phyloP scores from a whole-genome alignment of 2,888 invertebrate genomes.

The Toxonevra muliebris region DNA sequence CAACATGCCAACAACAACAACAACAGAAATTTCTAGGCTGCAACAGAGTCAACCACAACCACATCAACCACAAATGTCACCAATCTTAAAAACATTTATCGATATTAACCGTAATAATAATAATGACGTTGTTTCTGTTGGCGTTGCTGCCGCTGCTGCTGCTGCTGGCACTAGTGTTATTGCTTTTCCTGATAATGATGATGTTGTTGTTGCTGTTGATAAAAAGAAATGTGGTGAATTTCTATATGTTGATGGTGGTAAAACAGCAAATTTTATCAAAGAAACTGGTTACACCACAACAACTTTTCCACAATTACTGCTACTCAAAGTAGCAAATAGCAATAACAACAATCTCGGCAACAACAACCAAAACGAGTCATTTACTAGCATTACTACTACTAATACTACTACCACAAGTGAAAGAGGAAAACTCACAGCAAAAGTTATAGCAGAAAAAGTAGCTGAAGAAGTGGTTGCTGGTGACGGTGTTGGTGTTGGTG shows the following conservation, averaged over 20 bases:
- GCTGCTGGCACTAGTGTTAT: no score
- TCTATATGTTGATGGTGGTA: no score
- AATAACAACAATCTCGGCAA: constrained; percentile 1
- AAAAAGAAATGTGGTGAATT: no score
- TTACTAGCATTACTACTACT: constrained; percentile 11
- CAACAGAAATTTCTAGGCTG: constrained; percentile 33
- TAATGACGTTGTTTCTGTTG: neutral
- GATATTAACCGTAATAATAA: constrained; percentile 14
- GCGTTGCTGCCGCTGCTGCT: no score
- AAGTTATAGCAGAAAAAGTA: constrained; percentile 5
- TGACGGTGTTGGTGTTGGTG: neutral
- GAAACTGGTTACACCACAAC: constrained; percentile 14
- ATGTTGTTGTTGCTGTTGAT: no score
- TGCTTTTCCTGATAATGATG: no score
- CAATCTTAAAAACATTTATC: constrained; percentile 25
- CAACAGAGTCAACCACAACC: constrained; percentile 9
- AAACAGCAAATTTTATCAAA: neutral
- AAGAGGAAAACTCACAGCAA: constrained; percentile 34
- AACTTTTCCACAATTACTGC: constrained; percentile 33
- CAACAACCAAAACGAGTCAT: constrained; percentile 3
- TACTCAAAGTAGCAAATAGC: constrained; percentile 25
- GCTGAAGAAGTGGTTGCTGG: no score
- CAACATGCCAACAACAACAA: constrained; percentile 24
- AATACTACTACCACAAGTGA: constrained; percentile 21
- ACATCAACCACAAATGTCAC: constrained; percentile 29